phyloP scores from a whole-genome alignment of 2,113 vertebrate species.

The Gadus chalcogrammus region DNA sequence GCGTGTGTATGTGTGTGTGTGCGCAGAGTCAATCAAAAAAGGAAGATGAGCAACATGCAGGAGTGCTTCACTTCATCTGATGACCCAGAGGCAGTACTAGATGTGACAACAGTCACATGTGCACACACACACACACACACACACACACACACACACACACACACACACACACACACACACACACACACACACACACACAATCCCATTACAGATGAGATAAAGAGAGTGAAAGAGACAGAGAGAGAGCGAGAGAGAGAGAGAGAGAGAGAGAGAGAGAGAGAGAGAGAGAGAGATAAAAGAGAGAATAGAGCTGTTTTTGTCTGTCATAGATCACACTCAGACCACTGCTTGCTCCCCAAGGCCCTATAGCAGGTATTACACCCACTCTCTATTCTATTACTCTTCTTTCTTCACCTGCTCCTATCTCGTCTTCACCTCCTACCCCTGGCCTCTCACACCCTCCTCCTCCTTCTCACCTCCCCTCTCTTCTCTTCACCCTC shows the following conservation, averaged over 20 bases:
- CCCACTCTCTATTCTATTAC: constrained; percentile 18
- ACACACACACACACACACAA: constrained; percentile 32
- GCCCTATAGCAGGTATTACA: constrained; percentile 47
- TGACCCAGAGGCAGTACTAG: constrained; percentile 44
- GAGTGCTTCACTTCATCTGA: constrained; percentile 61
- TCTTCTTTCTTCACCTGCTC: background rate
- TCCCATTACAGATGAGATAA: constrained; percentile 16
- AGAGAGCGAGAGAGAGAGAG: too few relatives aligned
- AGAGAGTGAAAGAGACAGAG: constrained; percentile 29
- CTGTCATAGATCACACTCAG: constrained; percentile 41
- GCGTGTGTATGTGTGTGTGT: constrained; percentile 38
- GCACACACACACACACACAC: constrained; percentile 1
- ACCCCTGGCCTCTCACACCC: constrained; percentile 7
- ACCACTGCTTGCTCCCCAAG: constrained; percentile 21
- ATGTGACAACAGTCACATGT: constrained; percentile 10
- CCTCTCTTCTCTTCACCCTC: background rate
- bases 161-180: too few relatives aligned
- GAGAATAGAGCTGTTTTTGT: constrained; percentile 24
- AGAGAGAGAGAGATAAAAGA: constrained; percentile 10
- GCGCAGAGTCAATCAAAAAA: constrained; percentile 40
- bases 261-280: constrained; percentile 1
- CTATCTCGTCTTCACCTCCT: background rate
- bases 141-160: background rate
- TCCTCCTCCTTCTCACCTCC: background rate
- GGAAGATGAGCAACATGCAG: constrained; percentile 48